Percentiles rank a stretch among this genome's conserved stretches.
These are phyloP conservation scores for Esperia sulphurella DNA, from an alignment of 2,888 invertebrate species.

Conservation along the genomic window DNA sequence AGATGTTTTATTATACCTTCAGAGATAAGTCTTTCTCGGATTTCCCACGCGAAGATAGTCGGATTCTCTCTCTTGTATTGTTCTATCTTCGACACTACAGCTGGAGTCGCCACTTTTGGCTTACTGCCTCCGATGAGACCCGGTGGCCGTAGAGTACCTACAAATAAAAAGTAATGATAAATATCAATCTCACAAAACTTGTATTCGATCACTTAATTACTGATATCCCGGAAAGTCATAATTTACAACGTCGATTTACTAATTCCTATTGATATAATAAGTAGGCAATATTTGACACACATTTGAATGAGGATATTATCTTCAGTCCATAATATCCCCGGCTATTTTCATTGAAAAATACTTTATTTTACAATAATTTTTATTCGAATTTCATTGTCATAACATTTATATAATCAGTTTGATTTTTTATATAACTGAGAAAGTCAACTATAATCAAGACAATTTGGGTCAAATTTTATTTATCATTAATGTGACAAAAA, in stretches of 20 bases:
- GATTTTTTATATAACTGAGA: no score
- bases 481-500: no score
- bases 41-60: conserved; percentile 99
- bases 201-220: background rate
- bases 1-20: conserved; percentile 85
- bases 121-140: conserved; percentile 97
- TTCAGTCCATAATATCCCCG: no score
- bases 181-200: background rate
- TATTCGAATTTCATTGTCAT: no score
- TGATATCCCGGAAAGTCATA: conserved; percentile 2
- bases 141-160: conserved; percentile 93
- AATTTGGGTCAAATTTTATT: no score
- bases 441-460: no score
- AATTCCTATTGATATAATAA: no score
- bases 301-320: no score
- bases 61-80: conserved; percentile 99
- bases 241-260: background rate
- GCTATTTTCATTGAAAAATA: no score
- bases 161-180: conserved; percentile 32
- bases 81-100: conserved; percentile 98
- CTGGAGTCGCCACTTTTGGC: conserved; percentile 98
- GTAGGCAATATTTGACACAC: no score
- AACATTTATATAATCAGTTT: no score
- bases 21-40: conserved; percentile 95
- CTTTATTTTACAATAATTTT: no score